phyloP scores from a whole-genome alignment of 2,797 vertebrate genomes.

The Catostomus latipinnis region DNA sequence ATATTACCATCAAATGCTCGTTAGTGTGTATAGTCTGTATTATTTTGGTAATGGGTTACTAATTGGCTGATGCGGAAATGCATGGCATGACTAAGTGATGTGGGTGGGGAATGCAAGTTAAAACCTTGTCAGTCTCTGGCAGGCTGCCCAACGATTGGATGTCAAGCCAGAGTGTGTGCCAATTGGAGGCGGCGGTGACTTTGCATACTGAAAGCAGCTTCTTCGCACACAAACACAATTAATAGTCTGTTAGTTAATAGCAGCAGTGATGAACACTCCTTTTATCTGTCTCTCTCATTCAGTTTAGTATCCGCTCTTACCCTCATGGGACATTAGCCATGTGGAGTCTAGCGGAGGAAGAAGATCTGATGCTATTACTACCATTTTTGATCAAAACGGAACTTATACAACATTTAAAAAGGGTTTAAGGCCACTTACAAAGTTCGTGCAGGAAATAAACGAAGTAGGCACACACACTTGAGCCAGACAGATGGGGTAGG shows the following conservation, averaged over 20 bases:
- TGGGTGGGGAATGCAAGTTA: slow-evolving; percentile 33
- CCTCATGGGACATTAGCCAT: slow-evolving; percentile 4
- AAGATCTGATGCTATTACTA: slow-evolving; percentile 4
- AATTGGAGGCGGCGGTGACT: slow-evolving; percentile 30
- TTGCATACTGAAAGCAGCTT: slow-evolving; percentile 33
- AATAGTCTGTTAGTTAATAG: slow-evolving; percentile 31
- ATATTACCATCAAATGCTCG: slow-evolving; percentile 45
- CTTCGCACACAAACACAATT: slow-evolving; percentile 17
- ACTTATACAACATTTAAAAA: neutral
- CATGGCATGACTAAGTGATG: slow-evolving; percentile 44
- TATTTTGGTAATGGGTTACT: slow-evolving; percentile 42
- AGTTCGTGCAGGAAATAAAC: neutral
- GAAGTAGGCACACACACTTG: neutral
- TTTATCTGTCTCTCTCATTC: slow-evolving; percentile 10
- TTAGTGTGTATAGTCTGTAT: slow-evolving; percentile 42
- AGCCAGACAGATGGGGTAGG: slow-evolving; percentile 28
- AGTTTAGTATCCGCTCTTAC: neutral
- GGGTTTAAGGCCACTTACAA: neutral
- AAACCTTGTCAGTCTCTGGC: slow-evolving; percentile 33
- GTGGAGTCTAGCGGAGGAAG: slow-evolving; percentile 12
- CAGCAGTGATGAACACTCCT: neutral
- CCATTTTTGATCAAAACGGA: neutral
- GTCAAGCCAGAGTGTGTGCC: slow-evolving; percentile 23
- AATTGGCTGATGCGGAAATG: slow-evolving; percentile 54
- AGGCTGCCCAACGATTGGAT: slow-evolving; percentile 42